Percentiles rank a stretch among this genome's conserved stretches.
phyloP scores from a whole-genome alignment of 1,140 invertebrate genomes.

The Cotesia vestalis region DNA sequence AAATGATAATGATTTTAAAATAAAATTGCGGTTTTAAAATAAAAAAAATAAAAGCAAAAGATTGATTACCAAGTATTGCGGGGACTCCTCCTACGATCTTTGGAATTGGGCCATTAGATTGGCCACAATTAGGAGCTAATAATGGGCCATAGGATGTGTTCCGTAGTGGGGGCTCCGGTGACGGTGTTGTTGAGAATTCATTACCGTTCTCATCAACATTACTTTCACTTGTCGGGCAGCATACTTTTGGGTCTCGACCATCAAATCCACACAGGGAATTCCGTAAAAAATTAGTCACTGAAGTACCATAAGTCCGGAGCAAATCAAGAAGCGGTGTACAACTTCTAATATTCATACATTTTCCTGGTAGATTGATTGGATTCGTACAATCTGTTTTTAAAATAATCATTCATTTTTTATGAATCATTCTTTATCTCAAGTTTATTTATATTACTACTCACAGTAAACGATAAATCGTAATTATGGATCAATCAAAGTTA shows the following conservation, averaged over 20 bases:
- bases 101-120: conserved; percentile 41
- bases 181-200: conserved; percentile 2
- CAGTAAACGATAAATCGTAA: no score
- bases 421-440: background rate
- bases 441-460: background rate
- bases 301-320: conserved; percentile 47
- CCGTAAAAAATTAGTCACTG: conserved; percentile 59
- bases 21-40: background rate
- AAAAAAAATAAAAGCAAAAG: conserved; percentile 10
- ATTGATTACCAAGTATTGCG: conserved; percentile 47
- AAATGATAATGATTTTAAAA: background rate
- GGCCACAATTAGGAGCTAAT: conserved; percentile 50
- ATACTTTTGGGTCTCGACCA: conserved; percentile 65
- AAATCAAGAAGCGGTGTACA: conserved; percentile 62
- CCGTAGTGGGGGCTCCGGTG: conserved; percentile 25
- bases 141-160: conserved; percentile 39
- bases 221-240: conserved; percentile 55
- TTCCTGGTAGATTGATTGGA: conserved; percentile 56
- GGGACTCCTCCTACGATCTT: conserved; percentile 51
- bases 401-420: conserved; percentile 4
- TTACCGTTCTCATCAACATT: background rate
- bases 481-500: no score
- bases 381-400: conserved; percentile 42
- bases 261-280: conserved; percentile 68
- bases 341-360: conserved; percentile 61